A percentile compares a stretch with the other conserved stretches of the same genome.
phyloP scores from a whole-genome alignment of 2,888 invertebrate species.

The Bellardia bayeri region DNA sequence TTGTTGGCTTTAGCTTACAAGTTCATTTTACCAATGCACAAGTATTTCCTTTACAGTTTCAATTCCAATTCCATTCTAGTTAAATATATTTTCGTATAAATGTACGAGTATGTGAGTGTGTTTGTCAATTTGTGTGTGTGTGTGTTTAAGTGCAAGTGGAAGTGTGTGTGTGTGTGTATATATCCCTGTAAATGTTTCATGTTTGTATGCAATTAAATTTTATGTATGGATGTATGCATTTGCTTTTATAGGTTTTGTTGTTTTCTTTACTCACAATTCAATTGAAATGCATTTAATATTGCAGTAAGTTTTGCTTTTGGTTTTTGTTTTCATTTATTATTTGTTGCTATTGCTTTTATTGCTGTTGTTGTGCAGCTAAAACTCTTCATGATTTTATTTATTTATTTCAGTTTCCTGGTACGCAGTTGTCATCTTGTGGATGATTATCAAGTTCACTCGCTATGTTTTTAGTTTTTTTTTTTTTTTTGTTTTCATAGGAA shows the following conservation, averaged over 20 bases:
- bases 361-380: conserved; percentile 31
- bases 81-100: neutral
- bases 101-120: neutral
- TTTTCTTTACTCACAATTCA: conserved; percentile 38
- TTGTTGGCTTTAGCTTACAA: conserved; percentile 72
- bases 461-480: neutral
- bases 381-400: conserved; percentile 54
- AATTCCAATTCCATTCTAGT: conserved; percentile 57
- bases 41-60: conserved; percentile 69
- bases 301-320: conserved; percentile 40
- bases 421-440: conserved; percentile 73
- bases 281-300: conserved; percentile 62
- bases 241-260: conserved; percentile 6
- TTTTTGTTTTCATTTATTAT: neutral
- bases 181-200: conserved; percentile 38
- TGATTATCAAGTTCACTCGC: conserved; percentile 72
- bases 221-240: conserved; percentile 35
- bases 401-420: conserved; percentile 69
- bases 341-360: conserved; percentile 26
- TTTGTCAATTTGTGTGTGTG: neutral
- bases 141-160: neutral
- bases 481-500: conserved; percentile 42
- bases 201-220: conserved; percentile 60
- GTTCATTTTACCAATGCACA: conserved; percentile 63
- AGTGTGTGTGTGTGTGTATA: neutral